phyloP scores from a whole-genome alignment of 2,113 vertebrate species.

The Leucopsar rothschildi region DNA sequence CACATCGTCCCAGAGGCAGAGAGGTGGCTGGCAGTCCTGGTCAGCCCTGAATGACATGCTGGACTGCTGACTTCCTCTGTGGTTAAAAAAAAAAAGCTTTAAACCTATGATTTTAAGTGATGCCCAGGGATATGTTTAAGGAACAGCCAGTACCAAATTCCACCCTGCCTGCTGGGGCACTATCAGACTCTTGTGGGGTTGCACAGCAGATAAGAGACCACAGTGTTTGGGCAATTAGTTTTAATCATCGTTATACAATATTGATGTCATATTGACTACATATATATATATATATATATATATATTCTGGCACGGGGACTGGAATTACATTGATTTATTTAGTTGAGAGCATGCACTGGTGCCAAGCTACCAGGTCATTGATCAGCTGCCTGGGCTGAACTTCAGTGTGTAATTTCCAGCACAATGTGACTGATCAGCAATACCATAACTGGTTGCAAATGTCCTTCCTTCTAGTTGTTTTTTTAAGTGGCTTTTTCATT shows the following conservation, averaged over 20 bases:
- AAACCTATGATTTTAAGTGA: conserved; percentile 24
- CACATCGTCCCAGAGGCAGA: background rate
- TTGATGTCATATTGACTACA: conserved; percentile 14
- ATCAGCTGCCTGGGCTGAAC: conserved; percentile 66
- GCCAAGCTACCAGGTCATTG: conserved; percentile 68
- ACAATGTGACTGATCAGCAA: conserved; percentile 77
- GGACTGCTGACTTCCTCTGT: conserved; percentile 33
- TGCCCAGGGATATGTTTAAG: conserved; percentile 39
- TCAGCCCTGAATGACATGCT: conserved; percentile 60
- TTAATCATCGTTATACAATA: background rate
- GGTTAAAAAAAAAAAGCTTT: conserved; percentile 44
- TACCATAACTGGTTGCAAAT: conserved; percentile 78
- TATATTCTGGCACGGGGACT: background rate
- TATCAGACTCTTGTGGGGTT: background rate
- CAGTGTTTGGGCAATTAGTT: background rate
- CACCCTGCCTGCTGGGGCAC: background rate
- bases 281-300: background rate
- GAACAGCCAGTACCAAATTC: background rate
- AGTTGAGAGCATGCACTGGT: background rate
- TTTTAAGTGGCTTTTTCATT: conserved; percentile 72
- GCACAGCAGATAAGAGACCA: background rate
- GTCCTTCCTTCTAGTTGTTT: conserved; percentile 71
- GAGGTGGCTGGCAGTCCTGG: conserved; percentile 47
- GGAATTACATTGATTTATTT: conserved; percentile 60
- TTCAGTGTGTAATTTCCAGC: conserved; percentile 70